Evolutionary conservation across 2,888 invertebrate species (phyloP).

Genomic region (Tipula confusa): DNA sequence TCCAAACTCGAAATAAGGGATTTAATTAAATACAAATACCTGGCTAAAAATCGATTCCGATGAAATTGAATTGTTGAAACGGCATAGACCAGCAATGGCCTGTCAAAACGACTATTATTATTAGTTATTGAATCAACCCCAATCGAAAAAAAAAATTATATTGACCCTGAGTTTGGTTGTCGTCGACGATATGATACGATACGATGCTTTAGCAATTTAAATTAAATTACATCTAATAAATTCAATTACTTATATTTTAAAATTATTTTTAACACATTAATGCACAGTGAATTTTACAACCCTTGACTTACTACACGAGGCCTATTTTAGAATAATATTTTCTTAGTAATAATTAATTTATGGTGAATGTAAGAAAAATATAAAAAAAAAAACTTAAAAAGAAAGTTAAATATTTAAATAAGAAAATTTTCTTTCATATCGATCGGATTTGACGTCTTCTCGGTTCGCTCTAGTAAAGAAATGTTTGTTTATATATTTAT

Average conservation of each 20-base stretch:
- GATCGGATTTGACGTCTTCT: neutral
- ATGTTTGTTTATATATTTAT: neutral
- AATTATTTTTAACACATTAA: neutral
- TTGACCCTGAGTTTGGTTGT: neutral
- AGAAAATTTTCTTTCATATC: constrained; percentile 20
- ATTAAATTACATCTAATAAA: constrained; percentile 20
- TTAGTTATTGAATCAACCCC: neutral
- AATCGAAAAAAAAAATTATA: neutral
- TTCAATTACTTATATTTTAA: neutral
- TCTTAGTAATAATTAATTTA: neutral
- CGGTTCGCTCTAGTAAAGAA: neutral
- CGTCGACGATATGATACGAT: neutral
- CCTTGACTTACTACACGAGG: neutral
- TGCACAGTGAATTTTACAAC: neutral
- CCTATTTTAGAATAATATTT: neutral
- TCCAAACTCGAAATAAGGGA: too few relatives aligned
- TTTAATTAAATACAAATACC: too few relatives aligned
- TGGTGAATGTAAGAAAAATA: too few relatives aligned
- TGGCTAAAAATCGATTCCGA: too few relatives aligned
- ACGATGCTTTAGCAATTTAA: neutral
- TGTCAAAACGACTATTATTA: too few relatives aligned
- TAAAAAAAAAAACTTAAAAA: neutral
- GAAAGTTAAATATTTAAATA: constrained; percentile 20
- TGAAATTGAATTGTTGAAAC: too few relatives aligned
- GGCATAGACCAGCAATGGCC: too few relatives aligned